Evolutionary conservation across 2,113 vertebrate genomes (phyloP).

Genomic region (Condylura cristata): DNA sequence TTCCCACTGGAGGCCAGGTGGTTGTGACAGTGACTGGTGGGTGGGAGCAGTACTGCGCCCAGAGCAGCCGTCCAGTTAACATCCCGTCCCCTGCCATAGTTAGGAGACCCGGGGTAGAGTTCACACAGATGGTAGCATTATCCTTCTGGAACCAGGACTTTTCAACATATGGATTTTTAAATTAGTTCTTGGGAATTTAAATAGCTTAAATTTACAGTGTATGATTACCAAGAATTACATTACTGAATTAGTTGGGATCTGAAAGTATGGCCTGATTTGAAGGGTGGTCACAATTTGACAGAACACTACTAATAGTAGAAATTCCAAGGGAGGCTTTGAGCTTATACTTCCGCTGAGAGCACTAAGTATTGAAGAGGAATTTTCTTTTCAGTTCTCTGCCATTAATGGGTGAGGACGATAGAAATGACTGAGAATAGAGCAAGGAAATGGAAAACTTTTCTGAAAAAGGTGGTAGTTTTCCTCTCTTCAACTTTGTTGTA

Average conservation of each 20-base stretch:
- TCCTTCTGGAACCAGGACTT: not conserved
- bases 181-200: not conserved
- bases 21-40: not conserved
- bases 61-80: not conserved
- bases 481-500: not conserved
- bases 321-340: not conserved
- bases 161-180: not conserved
- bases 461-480: not conserved
- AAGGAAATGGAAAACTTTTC: conserved; percentile 8
- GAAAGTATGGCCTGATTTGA: conserved; percentile 18
- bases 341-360: not conserved
- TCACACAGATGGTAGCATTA: not conserved
- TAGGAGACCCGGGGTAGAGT: not conserved
- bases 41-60: not conserved
- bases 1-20: not conserved
- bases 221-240: not conserved
- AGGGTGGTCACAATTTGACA: conserved; percentile 19
- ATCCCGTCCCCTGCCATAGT: not conserved
- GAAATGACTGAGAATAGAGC: not conserved
- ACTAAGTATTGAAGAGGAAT: not conserved
- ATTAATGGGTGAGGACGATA: not conserved
- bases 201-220: not conserved
- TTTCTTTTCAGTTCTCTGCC: not conserved
- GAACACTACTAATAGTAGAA: not conserved
- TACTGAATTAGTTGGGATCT: conserved; percentile 6